Evolutionary conservation across 1,140 invertebrate species (phyloP), one percentile per base, ranked within the genome.

Genomic region (Copidosoma floridanum): DNA sequence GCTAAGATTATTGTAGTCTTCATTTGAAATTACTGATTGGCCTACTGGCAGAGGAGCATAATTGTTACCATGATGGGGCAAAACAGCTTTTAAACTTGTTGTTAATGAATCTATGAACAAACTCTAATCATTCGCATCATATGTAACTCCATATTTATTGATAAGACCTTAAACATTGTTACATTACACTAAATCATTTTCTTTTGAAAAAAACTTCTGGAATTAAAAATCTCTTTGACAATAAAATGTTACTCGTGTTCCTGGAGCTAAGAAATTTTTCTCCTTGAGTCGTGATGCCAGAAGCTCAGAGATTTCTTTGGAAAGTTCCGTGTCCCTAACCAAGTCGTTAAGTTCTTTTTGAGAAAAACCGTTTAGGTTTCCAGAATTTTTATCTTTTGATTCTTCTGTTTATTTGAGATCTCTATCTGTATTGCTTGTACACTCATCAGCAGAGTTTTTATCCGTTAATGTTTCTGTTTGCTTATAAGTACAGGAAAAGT

Each of bases 261-360:
- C 44, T 47, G 44, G n/a, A 47, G 44, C 21, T 47, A 24, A 47
- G 14, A 3, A 47, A 47, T 47, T 47, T n/a, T n/a, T n/a, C n/a
- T n/a, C n/a, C n/a, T n/a, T n/a, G n/a, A n/a, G n/a, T n/a, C n/a
- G n/a, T n/a, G n/a, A n/a, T n/a, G n/a, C n/a, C n/a, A n/a, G n/a
- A n/a, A n/a, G n/a, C n/a, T n/a, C n/a, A n/a, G n/a, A 18, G 3
- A 21, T 8, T 47, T 21, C 21, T 23, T 47, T 47, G 18, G 21
- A 47, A 47, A 47, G 44, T 3, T 23, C 44, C 26, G 44, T 23
- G 44, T 47, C 44, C 26, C 44, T 18, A 24, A 47, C n/a, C 47
- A 27, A 2, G 23, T 29, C 29, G 18, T 35, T 35, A 35, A 35
- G 14, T 14, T 35, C 32, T 6, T 35, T 14, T 35, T 35, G 32